These are phyloP conservation scores for Chaetops frenatus DNA, from an alignment of 2,113 vertebrate species.

Conservation along the genomic window DNA sequence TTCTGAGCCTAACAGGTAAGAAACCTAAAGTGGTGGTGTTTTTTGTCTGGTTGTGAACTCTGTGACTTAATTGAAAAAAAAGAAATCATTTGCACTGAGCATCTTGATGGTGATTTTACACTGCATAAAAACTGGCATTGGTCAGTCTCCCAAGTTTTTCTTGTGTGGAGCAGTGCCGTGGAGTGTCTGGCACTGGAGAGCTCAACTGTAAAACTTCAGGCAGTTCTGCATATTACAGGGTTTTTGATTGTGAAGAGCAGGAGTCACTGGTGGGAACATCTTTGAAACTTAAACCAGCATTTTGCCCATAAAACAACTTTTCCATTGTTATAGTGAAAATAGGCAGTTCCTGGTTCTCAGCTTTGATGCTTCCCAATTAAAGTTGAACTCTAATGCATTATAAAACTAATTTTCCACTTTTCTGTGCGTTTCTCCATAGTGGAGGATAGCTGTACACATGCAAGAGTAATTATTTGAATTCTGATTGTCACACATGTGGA, in stretches of 20 bases:
- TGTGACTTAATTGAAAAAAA: background rate
- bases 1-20: constrained; percentile 86
- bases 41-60: background rate
- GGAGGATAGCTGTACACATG: background rate
- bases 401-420: background rate
- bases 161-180: background rate
- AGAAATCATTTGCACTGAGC: background rate
- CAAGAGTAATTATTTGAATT: background rate
- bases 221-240: background rate
- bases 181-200: background rate
- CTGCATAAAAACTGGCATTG: background rate
- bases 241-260: background rate
- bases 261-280: background rate
- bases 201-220: background rate
- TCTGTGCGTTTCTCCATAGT: background rate
- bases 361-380: background rate
- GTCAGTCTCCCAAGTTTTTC: background rate
- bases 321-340: background rate
- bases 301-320: background rate
- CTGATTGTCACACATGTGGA: rapidly evolving
- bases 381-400: background rate
- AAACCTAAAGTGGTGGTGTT: background rate
- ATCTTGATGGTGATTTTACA: background rate
- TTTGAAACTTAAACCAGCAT: background rate
- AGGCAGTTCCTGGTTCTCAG: background rate